Evolutionary conservation across 2,113 vertebrate species (phyloP).

Genomic region (Hypocryptadius cinnamomeus): DNA sequence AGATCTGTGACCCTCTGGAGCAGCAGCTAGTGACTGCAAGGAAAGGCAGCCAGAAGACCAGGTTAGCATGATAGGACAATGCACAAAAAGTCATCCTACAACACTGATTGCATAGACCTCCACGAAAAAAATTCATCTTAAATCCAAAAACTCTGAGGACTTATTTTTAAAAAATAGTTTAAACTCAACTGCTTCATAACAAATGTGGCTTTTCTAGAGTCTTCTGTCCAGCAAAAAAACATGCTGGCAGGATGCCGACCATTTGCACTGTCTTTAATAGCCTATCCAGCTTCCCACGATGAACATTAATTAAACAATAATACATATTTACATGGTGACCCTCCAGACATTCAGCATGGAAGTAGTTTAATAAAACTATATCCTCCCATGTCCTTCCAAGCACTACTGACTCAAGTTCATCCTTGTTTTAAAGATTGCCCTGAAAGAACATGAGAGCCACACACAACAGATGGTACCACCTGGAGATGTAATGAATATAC

Average conservation of each 20-base stretch:
- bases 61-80: neutral
- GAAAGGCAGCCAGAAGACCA: neutral
- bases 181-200: neutral
- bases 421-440: neutral
- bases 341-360: neutral
- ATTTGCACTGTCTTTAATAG: neutral
- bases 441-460: neutral
- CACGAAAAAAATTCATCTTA: neutral
- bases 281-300: neutral
- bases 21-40: neutral
- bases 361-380: neutral
- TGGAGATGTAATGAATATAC: neutral
- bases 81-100: neutral
- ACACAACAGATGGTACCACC: neutral
- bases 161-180: neutral
- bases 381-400: neutral
- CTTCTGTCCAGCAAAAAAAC: neutral
- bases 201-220: neutral
- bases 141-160: neutral
- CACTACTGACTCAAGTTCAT: neutral
- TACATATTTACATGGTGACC: neutral
- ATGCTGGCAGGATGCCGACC: neutral
- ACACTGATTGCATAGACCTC: neutral
- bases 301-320: neutral
- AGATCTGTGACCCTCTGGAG: neutral